Conservation (phyloP, 2,888 invertebrate genomes). For the Eilema sororculum region DNA sequence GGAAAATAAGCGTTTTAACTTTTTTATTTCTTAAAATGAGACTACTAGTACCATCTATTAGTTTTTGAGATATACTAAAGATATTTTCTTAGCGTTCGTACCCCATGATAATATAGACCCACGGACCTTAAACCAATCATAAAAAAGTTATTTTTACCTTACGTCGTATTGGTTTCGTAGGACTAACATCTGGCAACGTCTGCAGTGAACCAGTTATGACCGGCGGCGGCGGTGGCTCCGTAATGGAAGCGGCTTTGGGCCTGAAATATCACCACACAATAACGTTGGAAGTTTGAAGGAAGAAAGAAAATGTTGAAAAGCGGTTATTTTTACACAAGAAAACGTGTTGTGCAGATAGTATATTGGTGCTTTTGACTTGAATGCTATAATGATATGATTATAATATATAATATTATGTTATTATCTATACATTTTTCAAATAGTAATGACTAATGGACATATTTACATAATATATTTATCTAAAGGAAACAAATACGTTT, state of each 20-base stretch:
- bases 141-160: conserved; percentile 63
- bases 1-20: too few species aligned
- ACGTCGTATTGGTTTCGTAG: conserved; percentile 79
- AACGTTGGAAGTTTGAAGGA: background rate
- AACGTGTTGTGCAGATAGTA: conserved; percentile 2
- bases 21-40: too few species aligned
- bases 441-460: background rate
- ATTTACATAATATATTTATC: background rate
- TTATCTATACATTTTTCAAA: background rate
- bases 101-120: too few species aligned
- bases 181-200: conserved; percentile 78
- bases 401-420: background rate
- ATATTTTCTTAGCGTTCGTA: too few species aligned
- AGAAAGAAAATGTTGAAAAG: background rate
- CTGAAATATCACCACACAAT: conserved; percentile 61
- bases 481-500: background rate
- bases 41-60: too few species aligned
- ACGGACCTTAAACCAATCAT: too few species aligned
- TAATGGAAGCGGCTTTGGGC: conserved; percentile 78
- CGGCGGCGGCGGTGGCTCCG: conserved; percentile 71
- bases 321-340: conserved; percentile 1
- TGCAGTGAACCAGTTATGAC: conserved; percentile 77
- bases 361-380: background rate
- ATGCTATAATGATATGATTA: background rate
- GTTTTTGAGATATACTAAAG: too few species aligned